phyloP scores from a whole-genome alignment of 2,797 vertebrate genomes.

The Pempheris klunzingeri region DNA sequence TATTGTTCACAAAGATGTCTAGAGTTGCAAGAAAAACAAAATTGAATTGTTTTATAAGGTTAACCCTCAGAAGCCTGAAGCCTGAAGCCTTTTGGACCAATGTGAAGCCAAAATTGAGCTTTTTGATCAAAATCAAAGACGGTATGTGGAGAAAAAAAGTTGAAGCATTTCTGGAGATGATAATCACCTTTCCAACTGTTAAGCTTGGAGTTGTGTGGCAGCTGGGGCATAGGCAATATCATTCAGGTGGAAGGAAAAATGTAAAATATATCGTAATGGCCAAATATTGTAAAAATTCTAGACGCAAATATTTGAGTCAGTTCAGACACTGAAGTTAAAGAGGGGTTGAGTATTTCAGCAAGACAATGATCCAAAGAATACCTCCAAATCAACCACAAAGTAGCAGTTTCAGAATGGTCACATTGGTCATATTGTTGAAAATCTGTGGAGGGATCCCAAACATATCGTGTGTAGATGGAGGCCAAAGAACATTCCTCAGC shows the following conservation, averaged over 20 bases:
- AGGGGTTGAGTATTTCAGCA: background rate
- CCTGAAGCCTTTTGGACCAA: background rate
- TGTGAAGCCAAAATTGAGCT: background rate
- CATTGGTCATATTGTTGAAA: too few species aligned
- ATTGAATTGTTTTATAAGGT: too few species aligned
- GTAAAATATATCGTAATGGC: too few species aligned
- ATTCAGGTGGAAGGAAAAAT: too few species aligned
- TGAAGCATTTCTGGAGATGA: background rate
- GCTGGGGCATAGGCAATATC: background rate
- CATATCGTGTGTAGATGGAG: too few species aligned
- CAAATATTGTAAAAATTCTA: background rate
- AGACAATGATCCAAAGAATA: too few species aligned
- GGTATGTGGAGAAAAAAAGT: background rate
- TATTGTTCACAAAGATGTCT: background rate
- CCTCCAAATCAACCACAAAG: too few species aligned
- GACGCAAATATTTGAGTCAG: background rate
- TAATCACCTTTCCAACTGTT: background rate
- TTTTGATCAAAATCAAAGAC: background rate
- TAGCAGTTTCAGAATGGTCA: too few species aligned
- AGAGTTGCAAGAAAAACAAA: background rate
- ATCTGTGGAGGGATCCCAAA: too few species aligned
- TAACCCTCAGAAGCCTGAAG: background rate
- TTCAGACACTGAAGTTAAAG: background rate
- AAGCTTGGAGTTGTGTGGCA: background rate
- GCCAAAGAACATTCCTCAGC: too few species aligned